Base-by-base conservation (phyloP, 1,140 invertebrate species). In the Drosophila sp. region DNA sequence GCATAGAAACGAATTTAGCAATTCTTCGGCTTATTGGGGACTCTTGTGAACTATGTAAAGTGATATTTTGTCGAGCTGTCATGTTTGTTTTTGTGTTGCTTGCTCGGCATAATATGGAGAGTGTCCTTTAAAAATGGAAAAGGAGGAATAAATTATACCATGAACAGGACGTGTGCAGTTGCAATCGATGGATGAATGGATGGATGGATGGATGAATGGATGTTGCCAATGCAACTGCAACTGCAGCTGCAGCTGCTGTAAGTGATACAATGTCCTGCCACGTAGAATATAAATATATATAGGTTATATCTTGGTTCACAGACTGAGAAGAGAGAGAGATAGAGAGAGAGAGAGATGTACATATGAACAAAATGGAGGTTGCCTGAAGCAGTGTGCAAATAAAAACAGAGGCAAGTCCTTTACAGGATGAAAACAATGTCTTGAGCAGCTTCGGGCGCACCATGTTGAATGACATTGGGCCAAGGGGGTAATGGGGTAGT, bases 261-360 rank as follows among this genome's bases (percentile, higher is more conserved):
- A 65, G 51, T 48, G 67, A 21, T 56, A 50, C 61, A 75, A 75
- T 81, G 78, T 75, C 81, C 53, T 72, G 67, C 61, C 67, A 64
- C 66, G 62, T 70, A 51, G 48, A 45, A 56, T 51, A 2, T 11
- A 11, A 51, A 43, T 13, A 45, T 50, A 50, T 64, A 64, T 61
- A 46, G 14, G 13, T 43, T 40, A 63, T 34, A 65, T 58, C 25
- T 29, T 14, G 18, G 13, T 11, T 6, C 21, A 9, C 7, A 61
- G 16, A 51, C 4, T 27, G 18, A 58, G 1, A 51, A 21, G 21
- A 21, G 21, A 1, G 21, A 21, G 21, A 21, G 21, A 21, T 1
- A 14, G 13, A 50, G 5, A 14, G 25, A 32, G 46, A 50, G 7
- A 50, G n/a, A 13, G 11, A 34, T 43, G 41, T 43, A 18, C 34